Percentiles rank a stretch among this genome's conserved stretches.
phyloP scores from a whole-genome alignment of 2,888 invertebrate genomes.

The Gymnocheta viridis region DNA sequence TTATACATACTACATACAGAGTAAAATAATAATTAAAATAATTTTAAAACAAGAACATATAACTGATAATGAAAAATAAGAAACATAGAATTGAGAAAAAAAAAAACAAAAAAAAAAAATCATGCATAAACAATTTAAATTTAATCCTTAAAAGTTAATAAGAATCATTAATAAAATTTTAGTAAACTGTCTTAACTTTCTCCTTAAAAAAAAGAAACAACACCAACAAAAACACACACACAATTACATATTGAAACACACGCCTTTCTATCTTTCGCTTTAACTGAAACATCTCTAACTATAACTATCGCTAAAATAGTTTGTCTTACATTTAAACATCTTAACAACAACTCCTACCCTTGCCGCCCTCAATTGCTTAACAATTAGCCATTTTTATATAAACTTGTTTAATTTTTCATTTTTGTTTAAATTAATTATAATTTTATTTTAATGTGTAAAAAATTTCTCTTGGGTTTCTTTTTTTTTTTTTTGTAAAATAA shows the following conservation, averaged over 20 bases:
- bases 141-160: constrained; percentile 47
- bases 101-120: constrained; percentile 21
- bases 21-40: constrained; percentile 45
- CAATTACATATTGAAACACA: not conserved
- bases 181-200: constrained; percentile 64
- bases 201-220: constrained; percentile 26
- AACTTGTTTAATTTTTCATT: constrained; percentile 22
- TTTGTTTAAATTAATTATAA: constrained; percentile 73
- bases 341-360: not conserved
- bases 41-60: constrained; percentile 42
- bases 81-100: constrained; percentile 61
- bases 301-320: constrained; percentile 24
- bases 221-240: constrained; percentile 30
- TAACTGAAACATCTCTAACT: not conserved
- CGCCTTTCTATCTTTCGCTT: not conserved
- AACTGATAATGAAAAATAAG: constrained; percentile 26
- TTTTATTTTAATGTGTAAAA: constrained; percentile 27
- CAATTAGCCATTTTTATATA: constrained; percentile 54
- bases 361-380: not conserved
- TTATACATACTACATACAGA: constrained; percentile 55
- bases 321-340: constrained; percentile 1
- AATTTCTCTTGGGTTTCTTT: not conserved
- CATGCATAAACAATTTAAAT: constrained; percentile 54
- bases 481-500: constrained; percentile 32
- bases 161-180: constrained; percentile 30